Base-by-base conservation (phyloP, 1,140 invertebrate genomes). In the Hyposmocoma kahamanoa region DNA sequence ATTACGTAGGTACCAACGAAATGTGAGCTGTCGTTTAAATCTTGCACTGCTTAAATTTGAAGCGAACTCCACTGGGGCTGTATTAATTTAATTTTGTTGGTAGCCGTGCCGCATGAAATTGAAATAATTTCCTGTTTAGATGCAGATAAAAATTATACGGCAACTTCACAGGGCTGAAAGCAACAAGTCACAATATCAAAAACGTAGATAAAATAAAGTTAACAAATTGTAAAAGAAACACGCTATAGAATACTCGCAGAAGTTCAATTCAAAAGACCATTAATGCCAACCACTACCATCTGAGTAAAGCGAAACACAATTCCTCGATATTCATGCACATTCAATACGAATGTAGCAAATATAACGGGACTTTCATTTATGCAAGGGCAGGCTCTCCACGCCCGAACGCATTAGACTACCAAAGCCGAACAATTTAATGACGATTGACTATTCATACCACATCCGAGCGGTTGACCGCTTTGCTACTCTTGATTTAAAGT, bases 401-500 rank as follows among this genome's bases (percentile, higher is more conserved):
- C 57, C 54, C 59, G 59, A 59, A 66, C 66, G 70, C 70, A 78
- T 82, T 73, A 84, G 78, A 80, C 74, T 79, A 78, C 66, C 77
- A 84, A 82, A 82, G 71, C 76, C 74, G 76, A 84, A 84, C 78
- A 75, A 80, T 82, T 80, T 82, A 84, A 84, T 84, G 78, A 79
- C 72, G 71, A 79, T 82, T 82, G 81, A 84, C 81, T 84, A 84
- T 84, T 84, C 80, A 82, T 82, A 77, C 76, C 69, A 75, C 70
- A 83, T 79, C 74, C 72, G 64, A 77, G 66, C 56, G 77, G 77
- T 69, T 77, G 76, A 80, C 74, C 80, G 75, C 72, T 73, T 70
- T 67, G 68, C 69, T 76, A 70, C 72, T 78, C 78, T 77, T 80
- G 80, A 84, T 82, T 80, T 84, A 77, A 78, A 78, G 63, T 77